A percentile compares a stretch with the other conserved stretches of the same genome.
phyloP scores from a whole-genome alignment of 2,113 vertebrate species.

The Halichoerus grypus region DNA sequence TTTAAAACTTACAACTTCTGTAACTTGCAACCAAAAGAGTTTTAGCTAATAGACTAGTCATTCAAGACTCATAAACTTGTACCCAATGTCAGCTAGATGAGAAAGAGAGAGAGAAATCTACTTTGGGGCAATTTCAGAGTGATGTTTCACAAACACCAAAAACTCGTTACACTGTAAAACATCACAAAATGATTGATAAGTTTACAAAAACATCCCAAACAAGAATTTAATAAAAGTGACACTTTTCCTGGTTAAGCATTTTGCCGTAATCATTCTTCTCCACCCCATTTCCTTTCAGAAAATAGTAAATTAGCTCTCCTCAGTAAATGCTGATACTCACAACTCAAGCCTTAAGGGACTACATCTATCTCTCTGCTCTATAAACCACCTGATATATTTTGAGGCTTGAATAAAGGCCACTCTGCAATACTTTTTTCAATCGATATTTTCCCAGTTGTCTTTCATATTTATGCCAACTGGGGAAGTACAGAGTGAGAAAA shows the following conservation, averaged over 20 bases:
- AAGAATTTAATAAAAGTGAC: constrained; percentile 55
- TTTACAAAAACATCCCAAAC: constrained; percentile 54
- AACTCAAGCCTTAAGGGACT: constrained; percentile 30
- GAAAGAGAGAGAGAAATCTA: neutral
- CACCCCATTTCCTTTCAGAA: neutral
- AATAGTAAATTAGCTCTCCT: constrained; percentile 54
- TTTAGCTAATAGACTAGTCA: neutral
- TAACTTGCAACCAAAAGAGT: neutral
- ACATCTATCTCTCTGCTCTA: constrained; percentile 54
- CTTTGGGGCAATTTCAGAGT: constrained; percentile 60
- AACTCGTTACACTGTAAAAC: constrained; percentile 30
- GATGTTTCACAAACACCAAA: constrained; percentile 60
- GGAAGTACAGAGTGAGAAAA: constrained; percentile 51
- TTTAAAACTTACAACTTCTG: neutral
- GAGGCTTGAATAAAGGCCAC: constrained; percentile 51
- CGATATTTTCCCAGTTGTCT: constrained; percentile 2
- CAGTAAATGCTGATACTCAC: neutral
- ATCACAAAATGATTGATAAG: constrained; percentile 49
- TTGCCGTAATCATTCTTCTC: constrained; percentile 36
- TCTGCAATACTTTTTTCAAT: constrained; percentile 38
- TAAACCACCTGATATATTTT: constrained; percentile 40
- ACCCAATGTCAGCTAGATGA: neutral
- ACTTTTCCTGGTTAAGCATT: constrained; percentile 41
- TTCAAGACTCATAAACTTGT: constrained; percentile 29
- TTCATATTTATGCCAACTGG: neutral